phyloP scores from a whole-genome alignment of 2,888 invertebrate genomes.

The Xylota segnis region DNA sequence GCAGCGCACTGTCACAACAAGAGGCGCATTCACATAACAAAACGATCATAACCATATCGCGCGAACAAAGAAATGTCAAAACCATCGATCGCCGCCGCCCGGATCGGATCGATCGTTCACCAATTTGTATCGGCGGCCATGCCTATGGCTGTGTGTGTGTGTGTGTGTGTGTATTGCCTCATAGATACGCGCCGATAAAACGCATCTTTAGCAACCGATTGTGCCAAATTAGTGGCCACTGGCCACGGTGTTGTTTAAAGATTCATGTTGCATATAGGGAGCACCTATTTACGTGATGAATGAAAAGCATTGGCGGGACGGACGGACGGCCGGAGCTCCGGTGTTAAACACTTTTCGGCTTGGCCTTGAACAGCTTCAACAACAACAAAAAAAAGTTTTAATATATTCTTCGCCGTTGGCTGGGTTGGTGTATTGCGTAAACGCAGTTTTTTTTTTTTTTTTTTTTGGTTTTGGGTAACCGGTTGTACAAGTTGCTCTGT shows the following conservation, averaged over 20 bases:
- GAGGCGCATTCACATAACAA: conserved; percentile 45
- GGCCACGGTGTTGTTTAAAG: conserved; percentile 49
- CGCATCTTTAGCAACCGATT: conserved; percentile 74
- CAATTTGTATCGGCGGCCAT: conserved; percentile 42
- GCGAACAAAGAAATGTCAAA: conserved; percentile 72
- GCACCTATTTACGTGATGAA: conserved; percentile 77
- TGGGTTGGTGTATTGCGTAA: conserved; percentile 64
- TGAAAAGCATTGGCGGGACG: conserved; percentile 28
- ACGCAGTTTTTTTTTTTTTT: conserved; percentile 55
- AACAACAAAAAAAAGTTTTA: conserved; percentile 73
- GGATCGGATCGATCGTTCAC: conserved; percentile 39
- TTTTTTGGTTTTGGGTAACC: conserved; percentile 59
- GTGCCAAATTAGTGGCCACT: conserved; percentile 69
- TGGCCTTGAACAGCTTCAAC: conserved; percentile 76
- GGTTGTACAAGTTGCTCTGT: conserved; percentile 59
- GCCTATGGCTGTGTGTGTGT: not conserved
- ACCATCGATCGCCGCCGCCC: too few species aligned
- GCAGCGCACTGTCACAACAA: conserved; percentile 29
- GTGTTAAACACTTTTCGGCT: conserved; percentile 73
- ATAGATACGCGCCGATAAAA: conserved; percentile 54
- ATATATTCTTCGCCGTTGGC: conserved; percentile 66
- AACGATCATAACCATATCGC: conserved; percentile 25
- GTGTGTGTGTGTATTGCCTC: conserved; percentile 67
- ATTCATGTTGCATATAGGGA: conserved; percentile 76
- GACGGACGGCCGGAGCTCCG: conserved; percentile 30